phyloP scores from a whole-genome alignment of 2,797 vertebrate species.

The Gallinago solitaria region DNA sequence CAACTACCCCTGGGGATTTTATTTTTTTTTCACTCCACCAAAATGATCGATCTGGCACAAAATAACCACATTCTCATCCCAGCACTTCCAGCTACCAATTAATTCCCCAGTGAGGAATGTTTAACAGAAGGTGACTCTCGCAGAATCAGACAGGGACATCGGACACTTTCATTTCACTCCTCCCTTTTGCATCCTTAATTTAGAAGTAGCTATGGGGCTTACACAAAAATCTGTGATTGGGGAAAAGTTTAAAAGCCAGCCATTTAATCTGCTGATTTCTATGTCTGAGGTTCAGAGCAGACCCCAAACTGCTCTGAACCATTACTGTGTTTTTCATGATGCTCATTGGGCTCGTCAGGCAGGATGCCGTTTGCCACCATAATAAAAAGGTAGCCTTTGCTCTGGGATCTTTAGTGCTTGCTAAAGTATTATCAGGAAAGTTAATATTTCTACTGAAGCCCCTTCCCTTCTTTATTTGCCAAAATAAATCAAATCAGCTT shows the following conservation, averaged over 20 bases:
- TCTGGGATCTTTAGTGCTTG: not conserved
- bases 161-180: not conserved
- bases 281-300: not conserved
- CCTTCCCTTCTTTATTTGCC: not conserved
- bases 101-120: not conserved
- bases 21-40: not conserved
- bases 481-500: not conserved
- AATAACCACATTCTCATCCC: not conserved
- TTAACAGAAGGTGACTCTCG: not conserved
- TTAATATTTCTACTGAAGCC: constrained; percentile 14
- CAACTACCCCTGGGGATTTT: not conserved
- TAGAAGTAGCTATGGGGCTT: not conserved
- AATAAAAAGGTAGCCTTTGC: not conserved
- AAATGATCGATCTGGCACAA: not conserved
- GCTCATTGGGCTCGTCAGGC: not conserved
- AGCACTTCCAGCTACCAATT: not conserved
- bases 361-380: not conserved
- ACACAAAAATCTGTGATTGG: not conserved
- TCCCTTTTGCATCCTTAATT: not conserved
- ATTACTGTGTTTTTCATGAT: not conserved
- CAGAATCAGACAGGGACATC: not conserved
- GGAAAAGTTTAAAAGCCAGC: not conserved
- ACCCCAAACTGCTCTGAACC: not conserved
- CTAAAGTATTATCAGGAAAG: not conserved
- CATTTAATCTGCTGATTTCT: not conserved